phyloP scores from a whole-genome alignment of 2,888 invertebrate genomes.

The Tanypteryx hageni region DNA sequence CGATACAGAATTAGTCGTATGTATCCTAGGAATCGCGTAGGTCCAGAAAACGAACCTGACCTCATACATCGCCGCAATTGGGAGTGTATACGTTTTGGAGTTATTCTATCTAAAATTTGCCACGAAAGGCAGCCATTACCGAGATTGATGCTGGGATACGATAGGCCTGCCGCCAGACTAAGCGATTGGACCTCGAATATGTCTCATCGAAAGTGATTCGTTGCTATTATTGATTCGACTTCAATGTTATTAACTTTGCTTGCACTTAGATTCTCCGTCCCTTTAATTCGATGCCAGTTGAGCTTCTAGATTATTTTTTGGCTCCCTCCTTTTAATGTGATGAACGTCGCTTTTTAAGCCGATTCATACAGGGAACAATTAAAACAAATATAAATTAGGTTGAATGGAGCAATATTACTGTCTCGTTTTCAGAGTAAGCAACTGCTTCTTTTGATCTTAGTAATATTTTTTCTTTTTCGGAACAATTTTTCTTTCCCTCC shows the following conservation, averaged over 20 bases:
- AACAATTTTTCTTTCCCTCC: constrained; percentile 6
- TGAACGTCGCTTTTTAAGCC: not conserved
- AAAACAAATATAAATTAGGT: not conserved
- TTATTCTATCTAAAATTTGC: not conserved
- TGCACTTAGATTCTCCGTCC: not conserved
- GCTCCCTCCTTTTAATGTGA: not conserved
- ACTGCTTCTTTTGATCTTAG: not conserved
- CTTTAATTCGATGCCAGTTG: not conserved
- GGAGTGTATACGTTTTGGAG: not conserved
- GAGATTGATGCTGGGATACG: not conserved
- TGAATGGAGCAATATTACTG: not conserved
- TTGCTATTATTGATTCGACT: not conserved
- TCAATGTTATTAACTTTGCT: not conserved
- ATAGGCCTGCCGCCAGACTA: not conserved
- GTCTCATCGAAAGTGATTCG: not conserved
- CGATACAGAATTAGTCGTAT: constrained; percentile 49
- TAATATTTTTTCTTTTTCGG: not conserved
- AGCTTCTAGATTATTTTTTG: not conserved
- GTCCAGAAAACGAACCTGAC: not conserved
- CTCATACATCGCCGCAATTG: not conserved
- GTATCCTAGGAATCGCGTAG: not conserved
- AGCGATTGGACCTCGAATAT: not conserved
- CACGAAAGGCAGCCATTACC: not conserved
- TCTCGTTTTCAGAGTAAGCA: not conserved
- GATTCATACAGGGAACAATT: not conserved